A percentile compares a stretch with the other conserved stretches of the same genome.
These are phyloP conservation scores for Xylocopa sonorina DNA, from an alignment of 1,140 invertebrate species.

Conservation along the genomic window DNA sequence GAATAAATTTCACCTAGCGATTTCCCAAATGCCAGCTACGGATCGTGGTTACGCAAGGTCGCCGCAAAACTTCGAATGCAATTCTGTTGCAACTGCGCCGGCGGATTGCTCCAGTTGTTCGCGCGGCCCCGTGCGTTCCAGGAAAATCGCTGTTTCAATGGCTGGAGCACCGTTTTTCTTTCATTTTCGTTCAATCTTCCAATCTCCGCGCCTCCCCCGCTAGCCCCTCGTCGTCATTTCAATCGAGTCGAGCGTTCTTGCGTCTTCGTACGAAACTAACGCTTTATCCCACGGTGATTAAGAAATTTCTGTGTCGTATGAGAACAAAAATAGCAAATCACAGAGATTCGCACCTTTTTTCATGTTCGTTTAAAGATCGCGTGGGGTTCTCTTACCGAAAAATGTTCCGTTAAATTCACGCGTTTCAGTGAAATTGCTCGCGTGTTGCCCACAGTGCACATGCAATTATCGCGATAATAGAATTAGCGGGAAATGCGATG, in stretches of 20 bases:
- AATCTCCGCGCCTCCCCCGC: too few relatives aligned
- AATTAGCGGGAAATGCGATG: too few relatives aligned
- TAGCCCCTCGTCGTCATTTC: neutral
- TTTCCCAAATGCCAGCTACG: slow-evolving; percentile 58
- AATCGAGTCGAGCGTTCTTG: neutral
- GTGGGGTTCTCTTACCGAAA: too few relatives aligned
- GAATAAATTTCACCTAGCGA: slow-evolving; percentile 63
- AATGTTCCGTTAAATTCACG: too few relatives aligned
- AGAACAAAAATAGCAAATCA: too few relatives aligned
- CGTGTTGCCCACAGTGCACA: too few relatives aligned
- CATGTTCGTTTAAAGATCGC: neutral
- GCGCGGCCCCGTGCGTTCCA: slow-evolving; percentile 3
- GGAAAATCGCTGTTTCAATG: slow-evolving; percentile 12
- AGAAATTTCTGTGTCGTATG: too few relatives aligned
- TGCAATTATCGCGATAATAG: too few relatives aligned
- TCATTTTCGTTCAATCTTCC: slow-evolving; percentile 19
- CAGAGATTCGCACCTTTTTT: too few relatives aligned
- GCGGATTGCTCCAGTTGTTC: slow-evolving; percentile 44
- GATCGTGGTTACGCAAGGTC: slow-evolving; percentile 58
- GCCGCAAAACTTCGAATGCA: slow-evolving; percentile 59
- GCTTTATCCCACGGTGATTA: too few relatives aligned
- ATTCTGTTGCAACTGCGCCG: slow-evolving; percentile 47
- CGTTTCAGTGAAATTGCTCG: too few relatives aligned
- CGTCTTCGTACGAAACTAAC: too few relatives aligned
- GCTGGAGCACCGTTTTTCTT: slow-evolving; percentile 10